Percentiles rank a stretch among this genome's conserved stretches.
phyloP scores from a whole-genome alignment of 2,113 vertebrate species.

The Chloropsis hardwickii region DNA sequence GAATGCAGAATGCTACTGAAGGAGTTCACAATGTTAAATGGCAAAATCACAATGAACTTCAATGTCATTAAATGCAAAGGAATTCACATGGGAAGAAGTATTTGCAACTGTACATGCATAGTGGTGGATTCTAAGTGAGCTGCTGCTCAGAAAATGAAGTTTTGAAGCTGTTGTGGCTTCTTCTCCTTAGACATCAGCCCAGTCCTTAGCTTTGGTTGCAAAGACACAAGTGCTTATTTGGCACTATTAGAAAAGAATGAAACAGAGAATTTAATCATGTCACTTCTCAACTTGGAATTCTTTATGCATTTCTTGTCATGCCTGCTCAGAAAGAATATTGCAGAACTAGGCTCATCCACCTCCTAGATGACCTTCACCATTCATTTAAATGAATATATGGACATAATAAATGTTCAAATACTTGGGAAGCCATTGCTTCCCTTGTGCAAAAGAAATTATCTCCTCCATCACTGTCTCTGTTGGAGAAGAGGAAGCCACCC shows the following conservation, averaged over 20 bases:
- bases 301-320: not conserved
- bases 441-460: not conserved
- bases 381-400: not conserved
- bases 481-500: not conserved
- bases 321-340: not conserved
- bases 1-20: not conserved
- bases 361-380: not conserved
- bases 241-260: not conserved
- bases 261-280: not conserved
- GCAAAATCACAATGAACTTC: not conserved
- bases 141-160: not conserved
- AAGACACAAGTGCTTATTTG: not conserved
- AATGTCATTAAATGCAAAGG: not conserved
- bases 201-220: not conserved
- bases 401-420: not conserved
- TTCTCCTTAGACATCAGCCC: not conserved
- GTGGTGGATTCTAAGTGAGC: not conserved
- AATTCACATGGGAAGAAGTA: not conserved
- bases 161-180: not conserved
- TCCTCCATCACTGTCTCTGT: not conserved
- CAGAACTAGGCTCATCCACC: not conserved
- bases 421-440: not conserved
- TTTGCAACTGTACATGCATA: not conserved
- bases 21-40: not conserved
- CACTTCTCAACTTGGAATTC: not conserved